Percentiles rank a stretch among this genome's conserved stretches.
phyloP scores from a whole-genome alignment of 2,888 invertebrate species.

The Nomada fabriciana region DNA sequence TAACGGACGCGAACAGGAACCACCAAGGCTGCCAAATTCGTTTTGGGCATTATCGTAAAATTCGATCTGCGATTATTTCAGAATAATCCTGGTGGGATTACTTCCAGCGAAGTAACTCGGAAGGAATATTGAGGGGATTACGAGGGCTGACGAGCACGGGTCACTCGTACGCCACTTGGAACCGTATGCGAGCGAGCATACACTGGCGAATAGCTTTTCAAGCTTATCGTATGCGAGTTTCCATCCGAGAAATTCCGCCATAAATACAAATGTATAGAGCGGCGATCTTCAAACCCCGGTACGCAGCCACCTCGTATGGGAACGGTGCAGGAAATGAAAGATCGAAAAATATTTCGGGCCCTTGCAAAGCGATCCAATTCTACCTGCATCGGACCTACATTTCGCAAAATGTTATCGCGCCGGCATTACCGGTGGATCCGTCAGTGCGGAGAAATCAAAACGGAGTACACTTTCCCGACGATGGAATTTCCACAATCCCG shows the following conservation, averaged over 20 bases:
- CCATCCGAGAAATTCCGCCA: conserved; percentile 49
- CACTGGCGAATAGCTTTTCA: conserved; percentile 32
- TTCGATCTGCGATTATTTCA: conserved; percentile 63
- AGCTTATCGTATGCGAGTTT: conserved; percentile 60
- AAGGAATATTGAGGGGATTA: conserved; percentile 51
- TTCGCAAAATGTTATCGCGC: conserved; percentile 56
- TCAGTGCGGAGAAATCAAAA: background rate
- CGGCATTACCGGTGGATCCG: conserved; percentile 8
- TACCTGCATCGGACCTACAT: conserved; percentile 47
- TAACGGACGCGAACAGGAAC: background rate
- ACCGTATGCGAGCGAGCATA: conserved; percentile 41
- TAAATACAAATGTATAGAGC: conserved; percentile 52
- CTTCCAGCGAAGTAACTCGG: conserved; percentile 34
- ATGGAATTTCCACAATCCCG: conserved; percentile 2
- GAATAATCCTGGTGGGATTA: conserved; percentile 41
- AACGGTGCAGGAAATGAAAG: conserved; percentile 40
- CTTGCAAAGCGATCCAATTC: conserved; percentile 53
- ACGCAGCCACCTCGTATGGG: background rate
- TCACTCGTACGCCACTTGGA: conserved; percentile 34
- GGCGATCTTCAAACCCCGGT: conserved; percentile 16
- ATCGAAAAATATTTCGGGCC: conserved; percentile 56
- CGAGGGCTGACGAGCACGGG: conserved; percentile 30
- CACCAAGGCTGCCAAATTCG: conserved; percentile 34
- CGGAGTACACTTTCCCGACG: background rate
- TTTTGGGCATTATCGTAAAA: conserved; percentile 42